A percentile compares a stretch with the other conserved stretches of the same genome.
These are phyloP conservation scores for Eleutherodactylus coqui DNA, from an alignment of 2,797 vertebrate species.

Conservation along the genomic window DNA sequence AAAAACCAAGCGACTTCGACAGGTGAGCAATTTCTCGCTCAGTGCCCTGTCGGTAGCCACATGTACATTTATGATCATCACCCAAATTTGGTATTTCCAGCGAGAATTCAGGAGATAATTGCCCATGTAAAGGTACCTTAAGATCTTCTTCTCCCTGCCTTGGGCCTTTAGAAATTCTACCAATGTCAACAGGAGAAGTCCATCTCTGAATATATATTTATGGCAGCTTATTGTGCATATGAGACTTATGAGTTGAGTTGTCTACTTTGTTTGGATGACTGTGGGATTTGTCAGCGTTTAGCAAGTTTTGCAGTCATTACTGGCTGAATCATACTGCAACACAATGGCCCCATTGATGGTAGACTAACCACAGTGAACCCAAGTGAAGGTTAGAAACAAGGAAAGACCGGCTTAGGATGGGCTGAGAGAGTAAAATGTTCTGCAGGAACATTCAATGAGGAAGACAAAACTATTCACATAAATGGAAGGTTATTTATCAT, in stretches of 20 bases:
- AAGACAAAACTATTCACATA: background rate
- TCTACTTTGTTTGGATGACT: background rate
- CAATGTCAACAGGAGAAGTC: background rate
- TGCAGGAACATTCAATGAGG: background rate
- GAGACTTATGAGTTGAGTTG: background rate
- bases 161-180: background rate
- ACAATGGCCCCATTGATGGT: conserved; percentile 16
- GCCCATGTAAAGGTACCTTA: too few relatives aligned
- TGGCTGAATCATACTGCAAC: background rate
- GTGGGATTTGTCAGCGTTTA: conserved; percentile 6
- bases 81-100: too few relatives aligned
- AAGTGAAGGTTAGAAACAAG: background rate
- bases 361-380: background rate
- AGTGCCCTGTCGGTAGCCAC: too few relatives aligned
- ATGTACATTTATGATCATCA: too few relatives aligned
- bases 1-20: too few relatives aligned
- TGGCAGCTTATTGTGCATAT: background rate
- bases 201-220: background rate
- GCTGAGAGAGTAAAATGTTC: background rate
- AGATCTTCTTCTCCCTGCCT: background rate
- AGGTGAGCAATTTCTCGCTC: too few relatives aligned
- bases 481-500: background rate
- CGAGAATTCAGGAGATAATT: too few relatives aligned
- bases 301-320: background rate
- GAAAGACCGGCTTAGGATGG: background rate